Percentiles rank a stretch among this genome's conserved stretches.
Conservation (phyloP, 2,888 invertebrate species). For the Drosophila pseudotakahashii region DNA sequence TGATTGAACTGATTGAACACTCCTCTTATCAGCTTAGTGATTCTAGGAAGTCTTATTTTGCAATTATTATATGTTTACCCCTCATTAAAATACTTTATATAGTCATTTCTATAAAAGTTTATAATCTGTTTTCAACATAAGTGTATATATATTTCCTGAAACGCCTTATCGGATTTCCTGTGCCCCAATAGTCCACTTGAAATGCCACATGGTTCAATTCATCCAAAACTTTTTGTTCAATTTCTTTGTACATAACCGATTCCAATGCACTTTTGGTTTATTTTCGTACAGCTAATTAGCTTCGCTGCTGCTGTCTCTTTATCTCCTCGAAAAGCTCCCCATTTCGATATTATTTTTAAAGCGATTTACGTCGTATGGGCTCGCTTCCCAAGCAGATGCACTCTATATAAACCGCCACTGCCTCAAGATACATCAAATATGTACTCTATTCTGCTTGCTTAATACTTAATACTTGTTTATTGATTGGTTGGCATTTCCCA, state of each 20-base stretch:
- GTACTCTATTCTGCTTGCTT: constrained; percentile 45
- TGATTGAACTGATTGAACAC: too few species aligned
- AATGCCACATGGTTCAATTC: constrained; percentile 13
- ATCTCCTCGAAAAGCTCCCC: constrained; percentile 8
- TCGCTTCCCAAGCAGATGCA: constrained; percentile 1
- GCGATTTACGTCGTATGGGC: constrained; percentile 16
- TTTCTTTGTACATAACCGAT: neutral
- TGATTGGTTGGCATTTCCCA: constrained; percentile 44
- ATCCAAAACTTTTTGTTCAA: neutral
- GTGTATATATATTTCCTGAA: neutral
- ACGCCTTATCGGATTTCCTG: neutral
- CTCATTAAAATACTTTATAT: neutral
- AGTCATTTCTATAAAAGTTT: neutral
- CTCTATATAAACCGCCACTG: constrained; percentile 10
- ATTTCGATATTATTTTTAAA: constrained; percentile 6
- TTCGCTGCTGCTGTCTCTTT: neutral
- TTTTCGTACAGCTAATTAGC: constrained; percentile 8
- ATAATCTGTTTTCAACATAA: neutral
- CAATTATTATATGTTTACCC: too few species aligned
- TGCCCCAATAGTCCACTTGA: neutral
- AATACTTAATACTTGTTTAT: constrained; percentile 56
- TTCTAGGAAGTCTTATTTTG: too few species aligned
- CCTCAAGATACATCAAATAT: constrained; percentile 27
- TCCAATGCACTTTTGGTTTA: constrained; percentile 1
- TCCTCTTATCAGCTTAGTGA: too few species aligned